phyloP scores from a whole-genome alignment of 2,888 invertebrate species.

The Plagodis pulveraria region DNA sequence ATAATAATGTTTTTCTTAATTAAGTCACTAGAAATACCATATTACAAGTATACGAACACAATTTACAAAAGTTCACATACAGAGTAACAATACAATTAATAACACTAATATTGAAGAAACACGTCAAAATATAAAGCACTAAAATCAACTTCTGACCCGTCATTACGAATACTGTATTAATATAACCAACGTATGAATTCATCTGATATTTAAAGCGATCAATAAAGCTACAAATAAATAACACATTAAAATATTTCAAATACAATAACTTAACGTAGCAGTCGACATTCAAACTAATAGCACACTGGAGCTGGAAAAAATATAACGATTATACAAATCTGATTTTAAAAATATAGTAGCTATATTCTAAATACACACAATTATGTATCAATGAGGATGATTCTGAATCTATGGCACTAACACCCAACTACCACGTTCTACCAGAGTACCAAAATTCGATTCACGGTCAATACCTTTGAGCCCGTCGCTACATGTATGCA shows the following conservation, averaged over 20 bases:
- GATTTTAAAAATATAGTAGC: conserved; percentile 15
- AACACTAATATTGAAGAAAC: conserved; percentile 52
- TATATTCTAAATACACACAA: conserved; percentile 13
- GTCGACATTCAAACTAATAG: conserved; percentile 77
- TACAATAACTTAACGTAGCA: conserved; percentile 84
- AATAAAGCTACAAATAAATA: conserved; percentile 84
- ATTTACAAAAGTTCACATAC: conserved; percentile 37
- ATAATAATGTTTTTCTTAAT: conserved; percentile 37
- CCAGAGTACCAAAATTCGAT: conserved; percentile 63
- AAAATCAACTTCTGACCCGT: conserved; percentile 69
- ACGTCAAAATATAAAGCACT: conserved; percentile 61
- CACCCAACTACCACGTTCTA: conserved; percentile 59
- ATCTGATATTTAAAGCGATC: conserved; percentile 73
- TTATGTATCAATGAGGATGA: conserved; percentile 36
- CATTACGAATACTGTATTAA: conserved; percentile 68
- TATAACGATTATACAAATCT: conserved; percentile 33
- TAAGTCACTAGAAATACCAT: conserved; percentile 18
- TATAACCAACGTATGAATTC: conserved; percentile 61
- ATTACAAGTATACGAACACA: conserved; percentile 31
- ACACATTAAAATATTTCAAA: conserved; percentile 83
- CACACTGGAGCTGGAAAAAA: conserved; percentile 43
- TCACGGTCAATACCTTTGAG: conserved; percentile 62
- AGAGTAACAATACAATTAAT: conserved; percentile 50
- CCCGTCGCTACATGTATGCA: conserved; percentile 90
- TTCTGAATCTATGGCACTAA: conserved; percentile 75